phyloP scores from a whole-genome alignment of 2,797 vertebrate genomes.

The Esox masquinongy region DNA sequence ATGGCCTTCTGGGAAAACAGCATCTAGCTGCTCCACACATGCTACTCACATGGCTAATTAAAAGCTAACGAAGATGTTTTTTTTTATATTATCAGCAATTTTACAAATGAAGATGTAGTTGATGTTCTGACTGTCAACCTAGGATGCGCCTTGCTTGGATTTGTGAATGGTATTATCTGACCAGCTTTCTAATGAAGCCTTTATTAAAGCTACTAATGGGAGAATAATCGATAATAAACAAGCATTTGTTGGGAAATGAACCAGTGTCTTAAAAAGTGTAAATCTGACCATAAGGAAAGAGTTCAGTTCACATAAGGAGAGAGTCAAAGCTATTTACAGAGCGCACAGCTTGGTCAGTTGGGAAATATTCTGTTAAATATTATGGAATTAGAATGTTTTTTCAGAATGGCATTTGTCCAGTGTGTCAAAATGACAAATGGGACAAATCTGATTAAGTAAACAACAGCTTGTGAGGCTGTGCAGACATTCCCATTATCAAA shows the following conservation, averaged over 20 bases:
- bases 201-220: not conserved
- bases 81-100: not conserved
- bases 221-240: not conserved
- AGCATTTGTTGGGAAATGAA: not conserved
- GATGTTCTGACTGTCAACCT: not conserved
- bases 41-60: conserved; percentile 4
- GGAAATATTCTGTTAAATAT: not conserved
- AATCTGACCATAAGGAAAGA: too few relatives aligned
- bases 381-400: not conserved
- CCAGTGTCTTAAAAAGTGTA: not conserved
- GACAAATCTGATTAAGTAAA: not conserved
- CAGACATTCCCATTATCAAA: not conserved
- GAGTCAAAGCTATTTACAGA: not conserved
- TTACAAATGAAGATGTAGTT: not conserved
- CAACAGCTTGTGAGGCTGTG: not conserved
- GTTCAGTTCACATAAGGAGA: not conserved
- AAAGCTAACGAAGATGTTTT: not conserved
- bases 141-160: not conserved
- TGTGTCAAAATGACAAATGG: not conserved
- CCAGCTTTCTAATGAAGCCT: not conserved
- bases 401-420: not conserved
- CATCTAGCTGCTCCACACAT: not conserved
- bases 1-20: not conserved
- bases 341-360: not conserved
- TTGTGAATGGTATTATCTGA: not conserved